Evolutionary conservation across 2,888 invertebrate genomes (phyloP).

Genomic region (Drosophila picticornis): DNA sequence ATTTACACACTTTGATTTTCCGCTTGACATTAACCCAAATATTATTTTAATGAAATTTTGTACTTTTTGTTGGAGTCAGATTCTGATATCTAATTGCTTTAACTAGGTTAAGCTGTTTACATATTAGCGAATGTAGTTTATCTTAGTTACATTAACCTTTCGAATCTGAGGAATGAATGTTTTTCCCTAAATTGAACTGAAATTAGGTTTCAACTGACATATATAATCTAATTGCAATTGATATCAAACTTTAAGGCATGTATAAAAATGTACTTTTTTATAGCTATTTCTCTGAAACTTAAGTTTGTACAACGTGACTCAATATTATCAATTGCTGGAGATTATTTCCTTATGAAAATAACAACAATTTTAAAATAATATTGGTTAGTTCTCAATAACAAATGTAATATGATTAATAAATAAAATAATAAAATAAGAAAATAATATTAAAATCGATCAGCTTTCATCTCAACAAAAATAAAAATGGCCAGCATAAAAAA

Average conservation of each 20-base stretch:
- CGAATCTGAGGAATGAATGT: not conserved
- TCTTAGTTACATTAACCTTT: not conserved
- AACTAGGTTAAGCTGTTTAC: constrained; percentile 13
- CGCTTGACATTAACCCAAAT: constrained; percentile 61
- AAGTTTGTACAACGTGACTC: not conserved
- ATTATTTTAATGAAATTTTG: not conserved
- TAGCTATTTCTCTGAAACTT: too few species aligned
- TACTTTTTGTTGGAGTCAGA: not conserved
- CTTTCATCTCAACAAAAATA: not conserved
- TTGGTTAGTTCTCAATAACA: not conserved
- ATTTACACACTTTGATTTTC: constrained; percentile 54
- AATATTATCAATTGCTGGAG: not conserved
- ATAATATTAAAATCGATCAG: not conserved
- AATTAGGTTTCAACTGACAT: not conserved
- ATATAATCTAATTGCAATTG: not conserved
- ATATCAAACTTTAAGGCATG: fast-evolving
- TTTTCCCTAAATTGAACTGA: not conserved
- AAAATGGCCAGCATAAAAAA: not conserved
- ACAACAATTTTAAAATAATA: not conserved
- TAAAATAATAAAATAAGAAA: too few species aligned
- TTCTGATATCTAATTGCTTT: not conserved
- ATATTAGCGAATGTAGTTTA: not conserved
- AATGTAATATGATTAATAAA: not conserved
- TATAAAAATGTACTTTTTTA: not conserved
- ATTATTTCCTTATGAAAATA: not conserved